phyloP scores from a whole-genome alignment of 1,140 invertebrate species.

The Colletes gigas region DNA sequence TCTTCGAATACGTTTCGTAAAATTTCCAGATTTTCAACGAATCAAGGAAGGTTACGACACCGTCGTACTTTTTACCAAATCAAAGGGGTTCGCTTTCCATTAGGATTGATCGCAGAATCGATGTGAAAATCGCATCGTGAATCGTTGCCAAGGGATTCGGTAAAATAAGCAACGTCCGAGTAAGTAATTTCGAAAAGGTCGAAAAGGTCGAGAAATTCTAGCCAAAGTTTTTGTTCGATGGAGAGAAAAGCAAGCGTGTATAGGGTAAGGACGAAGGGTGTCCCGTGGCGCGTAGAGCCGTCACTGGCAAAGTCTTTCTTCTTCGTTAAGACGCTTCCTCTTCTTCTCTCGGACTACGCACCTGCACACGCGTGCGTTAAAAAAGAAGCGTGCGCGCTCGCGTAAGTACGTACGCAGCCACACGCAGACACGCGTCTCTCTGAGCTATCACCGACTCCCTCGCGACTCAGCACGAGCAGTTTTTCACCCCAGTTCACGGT shows the following conservation, averaged over 20 bases:
- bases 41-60: background rate
- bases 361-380: constrained; percentile 65
- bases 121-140: background rate
- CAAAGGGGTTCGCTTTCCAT: no score
- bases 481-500: constrained; percentile 78
- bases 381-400: constrained; percentile 50
- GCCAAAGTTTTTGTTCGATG: background rate
- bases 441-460: constrained; percentile 50
- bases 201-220: no score
- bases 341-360: constrained; percentile 54
- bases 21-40: background rate
- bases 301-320: constrained; percentile 29
- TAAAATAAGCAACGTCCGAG: background rate
- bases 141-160: background rate
- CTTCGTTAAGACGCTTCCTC: constrained; percentile 61
- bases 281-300: background rate
- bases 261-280: constrained; percentile 21
- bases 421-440: background rate
- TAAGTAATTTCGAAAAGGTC: background rate
- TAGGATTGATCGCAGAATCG: no score
- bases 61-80: no score
- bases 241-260: background rate
- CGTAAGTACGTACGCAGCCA: constrained; percentile 1
- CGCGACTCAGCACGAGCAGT: constrained; percentile 66
- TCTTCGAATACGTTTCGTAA: background rate